Evolutionary conservation across 2,113 vertebrate genomes (phyloP), one percentile per base, ranked within the genome.

Genomic region (Neodontobutis hainanensis): DNA sequence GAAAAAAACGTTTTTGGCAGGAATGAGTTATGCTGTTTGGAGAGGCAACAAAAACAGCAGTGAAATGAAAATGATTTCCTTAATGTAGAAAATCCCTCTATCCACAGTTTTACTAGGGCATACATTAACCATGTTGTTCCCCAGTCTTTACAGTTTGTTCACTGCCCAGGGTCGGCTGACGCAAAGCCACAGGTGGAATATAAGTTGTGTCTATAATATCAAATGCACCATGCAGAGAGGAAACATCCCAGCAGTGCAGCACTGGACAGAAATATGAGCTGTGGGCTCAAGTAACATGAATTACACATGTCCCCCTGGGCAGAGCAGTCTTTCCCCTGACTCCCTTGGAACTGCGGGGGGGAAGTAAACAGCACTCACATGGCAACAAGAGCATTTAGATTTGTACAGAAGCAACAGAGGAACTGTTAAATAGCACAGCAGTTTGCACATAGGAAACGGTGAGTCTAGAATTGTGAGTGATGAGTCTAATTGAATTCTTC

Each of bases 401-500:
- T 69, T 73, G 62, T 57, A 51, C 36, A 49, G 15, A 12, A 14
- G 15, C 46, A 12, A 5, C 2, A 43, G 46, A 67, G 45, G 34
- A 69, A 63, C 63, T 57, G 49, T 68, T 66, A 56, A 61, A 73
- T 71, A 35, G 65, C 45, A 61, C 5, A 45, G 19, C 58, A 42
- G 66, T 74, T 62, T 70, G 15, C 35, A 53, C 11, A 43, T 3
- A 9, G 64, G 32, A 34, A 14, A 35, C 12, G 11, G 45, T 15
- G 51, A 61, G 40, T 15, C 16, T 35, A 46, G 38, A 57, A 27
- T 45, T 48, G 45, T 61, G 38, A 80, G 61, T 49, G 53, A 79
- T 76, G 71, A 70, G 57, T 81, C 72, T 59, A 78, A 71, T 84
- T 67, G 65, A 82, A 80, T 80, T 65, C 72, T 73, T 67, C 19